phyloP scores from a whole-genome alignment of 2,797 vertebrate genomes.

The Dermochelys coriacea region DNA sequence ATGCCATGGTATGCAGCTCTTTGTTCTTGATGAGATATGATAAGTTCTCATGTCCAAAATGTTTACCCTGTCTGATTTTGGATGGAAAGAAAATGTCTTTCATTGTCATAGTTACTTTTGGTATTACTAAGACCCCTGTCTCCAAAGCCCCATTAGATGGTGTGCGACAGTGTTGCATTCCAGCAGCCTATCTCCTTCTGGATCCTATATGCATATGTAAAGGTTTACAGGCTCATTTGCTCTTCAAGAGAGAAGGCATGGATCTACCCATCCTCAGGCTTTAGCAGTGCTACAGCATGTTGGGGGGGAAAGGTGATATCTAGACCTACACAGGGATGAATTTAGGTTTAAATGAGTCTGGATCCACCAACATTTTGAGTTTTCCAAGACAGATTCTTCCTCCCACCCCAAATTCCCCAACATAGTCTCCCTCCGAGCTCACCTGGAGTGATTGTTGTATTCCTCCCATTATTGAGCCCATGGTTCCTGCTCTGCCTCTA shows the following conservation, averaged over 20 bases:
- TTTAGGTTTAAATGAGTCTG: not conserved
- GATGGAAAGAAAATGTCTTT: rapidly evolving
- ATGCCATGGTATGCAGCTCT: not conserved
- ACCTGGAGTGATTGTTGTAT: no score
- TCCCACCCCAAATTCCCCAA: no score
- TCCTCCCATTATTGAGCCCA: no score
- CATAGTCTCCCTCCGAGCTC: no score
- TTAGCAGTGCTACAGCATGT: rapidly evolving
- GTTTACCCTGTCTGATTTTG: not conserved
- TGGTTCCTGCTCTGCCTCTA: no score
- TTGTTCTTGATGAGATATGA: not conserved
- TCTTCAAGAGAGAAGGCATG: rapidly evolving
- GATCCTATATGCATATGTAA: rapidly evolving
- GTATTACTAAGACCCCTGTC: not conserved
- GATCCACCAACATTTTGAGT: no score
- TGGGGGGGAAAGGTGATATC: rapidly evolving
- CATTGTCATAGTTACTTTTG: not conserved
- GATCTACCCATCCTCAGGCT: not conserved
- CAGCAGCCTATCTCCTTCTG: rapidly evolving
- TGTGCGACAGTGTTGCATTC: not conserved
- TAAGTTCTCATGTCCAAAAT: not conserved
- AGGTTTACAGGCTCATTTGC: not conserved
- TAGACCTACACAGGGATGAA: constrained; percentile 1
- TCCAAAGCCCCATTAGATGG: not conserved
- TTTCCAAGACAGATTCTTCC: no score